Evolutionary conservation across 1,140 invertebrate species (phyloP).

Genomic region (Neodiprion lecontei): DNA sequence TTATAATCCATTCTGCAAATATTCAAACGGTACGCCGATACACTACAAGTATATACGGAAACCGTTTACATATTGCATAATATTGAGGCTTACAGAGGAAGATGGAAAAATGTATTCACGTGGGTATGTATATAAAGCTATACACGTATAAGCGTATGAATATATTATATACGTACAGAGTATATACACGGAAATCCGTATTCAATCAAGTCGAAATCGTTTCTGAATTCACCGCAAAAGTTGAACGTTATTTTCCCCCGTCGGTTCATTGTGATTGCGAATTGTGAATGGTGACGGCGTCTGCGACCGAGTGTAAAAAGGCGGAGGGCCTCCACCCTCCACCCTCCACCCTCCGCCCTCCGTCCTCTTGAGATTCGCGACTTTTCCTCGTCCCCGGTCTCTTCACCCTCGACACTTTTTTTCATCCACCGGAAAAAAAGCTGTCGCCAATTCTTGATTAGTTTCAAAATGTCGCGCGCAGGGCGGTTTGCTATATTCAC

Average conservation of each 20-base stretch:
- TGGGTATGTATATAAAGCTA: too few species aligned
- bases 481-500: neutral
- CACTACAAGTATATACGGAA: too few species aligned
- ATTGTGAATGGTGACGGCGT: slow-evolving; percentile 7
- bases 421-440: neutral
- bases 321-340: slow-evolving; percentile 33
- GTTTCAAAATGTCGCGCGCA: neutral
- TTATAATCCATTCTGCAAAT: too few species aligned
- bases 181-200: neutral
- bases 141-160: too few species aligned
- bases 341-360: slow-evolving; percentile 11
- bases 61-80: too few species aligned
- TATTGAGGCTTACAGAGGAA: too few species aligned
- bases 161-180: too few species aligned
- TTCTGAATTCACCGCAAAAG: slow-evolving; percentile 5
- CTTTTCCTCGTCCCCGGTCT: neutral
- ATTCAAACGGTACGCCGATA: too few species aligned
- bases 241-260: neutral
- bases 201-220: slow-evolving; percentile 1
- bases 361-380: neutral
- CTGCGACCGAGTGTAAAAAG: slow-evolving; percentile 34
- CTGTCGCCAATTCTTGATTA: slow-evolving; percentile 11
- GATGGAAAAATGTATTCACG: too few species aligned
- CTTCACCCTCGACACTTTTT: slow-evolving; percentile 2
- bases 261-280: slow-evolving; percentile 33